Percentiles rank a stretch among this genome's conserved stretches.
Evolutionary conservation across 37 sponge, comb jelly and placozoan species (phyloP).

Genomic region (Tethya wilhelma): DNA sequence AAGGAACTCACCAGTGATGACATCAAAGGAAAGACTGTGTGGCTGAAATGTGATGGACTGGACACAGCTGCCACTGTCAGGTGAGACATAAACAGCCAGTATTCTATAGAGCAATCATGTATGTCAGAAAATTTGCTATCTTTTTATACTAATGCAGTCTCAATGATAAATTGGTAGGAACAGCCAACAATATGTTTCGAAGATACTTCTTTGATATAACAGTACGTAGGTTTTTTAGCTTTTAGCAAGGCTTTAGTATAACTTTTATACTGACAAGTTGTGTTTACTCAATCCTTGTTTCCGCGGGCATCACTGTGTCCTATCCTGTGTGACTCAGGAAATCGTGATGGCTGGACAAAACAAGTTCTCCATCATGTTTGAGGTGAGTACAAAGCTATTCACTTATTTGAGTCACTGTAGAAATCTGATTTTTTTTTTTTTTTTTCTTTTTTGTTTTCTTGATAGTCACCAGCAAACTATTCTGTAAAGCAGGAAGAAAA

Average conservation of each 20-base stretch:
- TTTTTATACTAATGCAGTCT: background rate
- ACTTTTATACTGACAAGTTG: background rate
- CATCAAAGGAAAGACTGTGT: constrained; percentile 20
- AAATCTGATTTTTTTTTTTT: background rate
- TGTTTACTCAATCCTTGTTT: background rate
- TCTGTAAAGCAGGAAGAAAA: constrained; percentile 18
- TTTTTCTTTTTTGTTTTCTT: background rate
- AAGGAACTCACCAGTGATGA: constrained; percentile 1
- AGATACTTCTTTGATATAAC: background rate
- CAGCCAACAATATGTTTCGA: background rate
- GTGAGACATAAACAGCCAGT: too few relatives aligned
- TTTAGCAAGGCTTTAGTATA: background rate
- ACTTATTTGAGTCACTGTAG: too few relatives aligned
- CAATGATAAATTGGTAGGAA: background rate
- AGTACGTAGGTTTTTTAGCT: background rate
- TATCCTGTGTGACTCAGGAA: too few relatives aligned
- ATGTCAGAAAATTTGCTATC: background rate
- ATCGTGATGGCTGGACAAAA: background rate
- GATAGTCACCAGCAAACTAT: constrained; percentile 80
- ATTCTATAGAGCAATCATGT: too few relatives aligned
- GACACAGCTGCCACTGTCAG: constrained; percentile 79
- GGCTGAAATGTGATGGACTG: constrained; percentile 79
- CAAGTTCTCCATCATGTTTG: background rate
- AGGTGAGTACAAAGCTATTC: too few relatives aligned
- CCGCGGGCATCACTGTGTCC: too few relatives aligned